Evolutionary conservation across 2,888 invertebrate genomes (phyloP).

Genomic region (Cheiracanthium punctorium): DNA sequence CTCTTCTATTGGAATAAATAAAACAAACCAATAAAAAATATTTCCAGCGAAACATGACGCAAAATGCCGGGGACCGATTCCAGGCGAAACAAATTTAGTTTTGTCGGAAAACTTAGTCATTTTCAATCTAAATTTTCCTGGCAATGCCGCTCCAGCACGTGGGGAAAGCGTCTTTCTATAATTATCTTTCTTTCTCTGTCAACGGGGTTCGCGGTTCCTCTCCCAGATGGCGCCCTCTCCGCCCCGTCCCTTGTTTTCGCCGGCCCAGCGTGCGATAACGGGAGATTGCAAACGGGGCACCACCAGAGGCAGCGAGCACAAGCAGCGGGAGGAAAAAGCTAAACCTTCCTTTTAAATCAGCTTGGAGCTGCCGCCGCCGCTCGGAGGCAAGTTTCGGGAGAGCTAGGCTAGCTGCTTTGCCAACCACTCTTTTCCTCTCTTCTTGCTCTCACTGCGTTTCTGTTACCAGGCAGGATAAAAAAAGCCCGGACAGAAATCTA

Average conservation of each 20-base stretch:
- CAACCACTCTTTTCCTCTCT: no score
- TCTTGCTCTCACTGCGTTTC: background rate
- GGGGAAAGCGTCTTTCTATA: background rate
- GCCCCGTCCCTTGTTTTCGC: background rate
- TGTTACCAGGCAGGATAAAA: no score
- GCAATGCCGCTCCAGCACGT: no score
- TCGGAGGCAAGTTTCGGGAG: background rate
- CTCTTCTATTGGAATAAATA: no score
- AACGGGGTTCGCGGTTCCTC: background rate
- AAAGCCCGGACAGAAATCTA: background rate
- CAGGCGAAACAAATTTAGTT: no score
- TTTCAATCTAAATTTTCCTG: no score
- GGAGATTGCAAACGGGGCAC: background rate
- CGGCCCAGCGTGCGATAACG: slow-evolving; percentile 8
- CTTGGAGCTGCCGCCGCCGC: background rate
- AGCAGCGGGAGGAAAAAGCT: slow-evolving; percentile 2
- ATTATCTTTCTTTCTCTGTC: no score
- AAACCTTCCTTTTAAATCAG: slow-evolving; percentile 2
- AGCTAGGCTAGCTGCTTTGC: background rate
- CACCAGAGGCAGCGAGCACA: no score
- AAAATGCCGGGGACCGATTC: no score
- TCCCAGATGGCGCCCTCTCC: background rate
- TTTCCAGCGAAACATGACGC: no score
- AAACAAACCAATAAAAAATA: no score
- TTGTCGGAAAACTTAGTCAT: no score